Evolutionary conservation across 1,140 invertebrate genomes (phyloP), one percentile per base, ranked within the genome.

Genomic region (Drosophila kurseongensis): DNA sequence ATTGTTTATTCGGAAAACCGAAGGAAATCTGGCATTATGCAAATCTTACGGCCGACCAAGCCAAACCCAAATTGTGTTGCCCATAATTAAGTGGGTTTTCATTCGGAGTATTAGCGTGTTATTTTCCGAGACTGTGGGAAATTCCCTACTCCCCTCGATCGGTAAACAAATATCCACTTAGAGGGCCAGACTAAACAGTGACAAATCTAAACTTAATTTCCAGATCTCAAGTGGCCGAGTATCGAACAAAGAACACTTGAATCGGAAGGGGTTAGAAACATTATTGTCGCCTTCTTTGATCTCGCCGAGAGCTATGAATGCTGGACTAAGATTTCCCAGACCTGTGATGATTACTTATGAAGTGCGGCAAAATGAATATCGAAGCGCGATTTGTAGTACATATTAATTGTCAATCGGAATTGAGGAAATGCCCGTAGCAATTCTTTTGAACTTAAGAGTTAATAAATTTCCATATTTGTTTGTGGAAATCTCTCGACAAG

Each of bases 381-480:
- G 18, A 41, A 41, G 10, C n/a, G 32, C 35, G 54, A 80, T 79
- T 75, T 73, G 65, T 62, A 71, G 61, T 69, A 76, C 58, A 89
- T 77, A 89, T 88, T 42, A 81, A 88, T 80, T 88, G 84, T 89
- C 84, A 84, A 76, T 63, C 69, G 66, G 76, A 84, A 88, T 89
- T 78, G 80, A 89, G 83, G 83, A 89, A 88, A 74, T 80, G 75
- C 29, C 67, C 63, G 50, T 73, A 78, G 80, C 84, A 73, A 83
- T 83, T 73, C 83, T 88, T 88, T 88, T 88, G 84, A 88, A 89
- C 80, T 89, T 67, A 61, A 61, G 76, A 75, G 77, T 80, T 84
- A 84, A 88, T 88, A 88, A 84, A 84, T 88, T 88, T 62, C 35
- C 14, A 59, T 72, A 75, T 84, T 88, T 88, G 84, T 89, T 88